Conservation (phyloP, 1,140 invertebrate genomes). For the Philopotamus ludificatus region DNA sequence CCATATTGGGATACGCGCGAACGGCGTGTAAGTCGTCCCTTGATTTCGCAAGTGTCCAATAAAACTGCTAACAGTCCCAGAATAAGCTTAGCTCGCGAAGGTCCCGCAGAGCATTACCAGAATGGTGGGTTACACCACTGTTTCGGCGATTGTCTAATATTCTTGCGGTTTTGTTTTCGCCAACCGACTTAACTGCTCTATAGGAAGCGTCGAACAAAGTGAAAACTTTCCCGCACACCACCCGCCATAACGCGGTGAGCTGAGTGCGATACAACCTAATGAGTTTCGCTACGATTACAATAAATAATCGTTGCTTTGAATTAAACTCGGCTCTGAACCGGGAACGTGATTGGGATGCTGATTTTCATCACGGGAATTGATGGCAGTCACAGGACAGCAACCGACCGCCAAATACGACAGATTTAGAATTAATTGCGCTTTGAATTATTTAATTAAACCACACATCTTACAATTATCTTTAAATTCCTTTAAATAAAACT, state of each 20-base stretch:
- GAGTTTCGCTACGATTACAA: not conserved
- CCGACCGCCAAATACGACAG: no score
- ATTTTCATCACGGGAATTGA: no score
- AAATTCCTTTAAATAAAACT: no score
- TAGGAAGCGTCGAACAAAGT: slow-evolving; percentile 8
- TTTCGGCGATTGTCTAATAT: slow-evolving; percentile 5
- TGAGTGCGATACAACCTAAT: slow-evolving; percentile 6
- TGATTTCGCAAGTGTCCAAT: not conserved
- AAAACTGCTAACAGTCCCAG: not conserved
- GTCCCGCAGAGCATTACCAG: not conserved
- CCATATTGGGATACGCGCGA: no score
- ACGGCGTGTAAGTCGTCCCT: no score
- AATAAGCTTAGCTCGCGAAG: not conserved
- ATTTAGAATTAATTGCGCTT: no score
- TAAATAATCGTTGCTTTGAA: not conserved
- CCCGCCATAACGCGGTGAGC: slow-evolving; percentile 3
- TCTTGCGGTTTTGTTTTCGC: slow-evolving; percentile 1
- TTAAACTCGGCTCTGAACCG: not conserved
- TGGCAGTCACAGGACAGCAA: no score
- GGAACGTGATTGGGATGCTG: no score
- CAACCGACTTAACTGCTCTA: not conserved
- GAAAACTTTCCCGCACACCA: slow-evolving; percentile 10
- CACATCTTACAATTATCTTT: no score
- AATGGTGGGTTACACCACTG: no score
- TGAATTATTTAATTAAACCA: no score